Percentiles rank a stretch among this genome's conserved stretches.
phyloP scores from a whole-genome alignment of 1,140 invertebrate species.

The Drosophila lacteicornis region DNA sequence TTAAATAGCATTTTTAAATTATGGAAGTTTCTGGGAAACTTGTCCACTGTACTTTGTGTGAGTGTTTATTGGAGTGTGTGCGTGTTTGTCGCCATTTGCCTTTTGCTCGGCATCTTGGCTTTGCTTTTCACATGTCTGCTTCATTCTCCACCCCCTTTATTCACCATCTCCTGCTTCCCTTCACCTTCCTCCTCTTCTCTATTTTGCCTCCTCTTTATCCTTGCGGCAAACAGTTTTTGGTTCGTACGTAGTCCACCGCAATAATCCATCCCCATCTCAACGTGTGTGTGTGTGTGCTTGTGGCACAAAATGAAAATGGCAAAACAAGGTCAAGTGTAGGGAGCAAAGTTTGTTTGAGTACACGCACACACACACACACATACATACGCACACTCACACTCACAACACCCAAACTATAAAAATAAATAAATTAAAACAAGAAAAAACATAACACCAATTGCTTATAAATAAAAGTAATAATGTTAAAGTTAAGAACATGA shows the following conservation, averaged over 20 bases:
- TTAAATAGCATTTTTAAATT: neutral
- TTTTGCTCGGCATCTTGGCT: conserved; percentile 56
- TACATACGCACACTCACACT: conserved; percentile 5
- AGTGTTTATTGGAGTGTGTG: neutral
- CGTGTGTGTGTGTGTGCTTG: conserved; percentile 34
- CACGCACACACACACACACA: conserved; percentile 47
- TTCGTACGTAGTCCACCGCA: conserved; percentile 57
- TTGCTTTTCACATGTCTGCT: conserved; percentile 63
- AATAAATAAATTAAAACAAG: conserved; percentile 26
- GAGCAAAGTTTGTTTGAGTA: conserved; percentile 80
- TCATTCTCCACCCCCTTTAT: neutral
- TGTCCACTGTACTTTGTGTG: conserved; percentile 1
- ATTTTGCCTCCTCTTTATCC: neutral
- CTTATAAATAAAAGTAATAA: neutral
- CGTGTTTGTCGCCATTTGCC: conserved; percentile 24
- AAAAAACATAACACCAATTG: conserved; percentile 36
- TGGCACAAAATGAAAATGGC: conserved; percentile 76
- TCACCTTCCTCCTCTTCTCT: neutral
- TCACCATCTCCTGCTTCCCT: neutral
- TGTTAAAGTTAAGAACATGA: no score
- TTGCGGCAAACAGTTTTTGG: conserved; percentile 37
- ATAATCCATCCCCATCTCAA: conserved; percentile 58
- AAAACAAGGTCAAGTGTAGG: conserved; percentile 82
- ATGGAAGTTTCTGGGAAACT: conserved; percentile 8
- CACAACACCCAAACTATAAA: conserved; percentile 10